A percentile compares a stretch with the other conserved stretches of the same genome.
phyloP scores from a whole-genome alignment of 2,797 vertebrate genomes.

The Momotus momota region DNA sequence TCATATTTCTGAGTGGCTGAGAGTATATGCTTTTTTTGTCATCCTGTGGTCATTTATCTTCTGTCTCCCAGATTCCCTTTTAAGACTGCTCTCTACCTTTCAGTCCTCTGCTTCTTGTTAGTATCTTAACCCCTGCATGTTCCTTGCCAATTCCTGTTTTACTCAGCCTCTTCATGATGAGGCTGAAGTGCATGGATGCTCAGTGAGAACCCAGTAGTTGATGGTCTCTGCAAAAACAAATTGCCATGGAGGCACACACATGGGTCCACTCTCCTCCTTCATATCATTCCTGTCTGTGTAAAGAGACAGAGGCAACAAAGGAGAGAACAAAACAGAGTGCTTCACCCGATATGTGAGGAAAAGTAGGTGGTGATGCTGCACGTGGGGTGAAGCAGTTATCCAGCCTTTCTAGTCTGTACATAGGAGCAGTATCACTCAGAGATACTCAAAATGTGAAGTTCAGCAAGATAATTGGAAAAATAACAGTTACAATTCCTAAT shows the following conservation, averaged over 20 bases:
- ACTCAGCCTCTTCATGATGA: not conserved
- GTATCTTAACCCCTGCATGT: not conserved
- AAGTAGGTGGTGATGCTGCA: not conserved
- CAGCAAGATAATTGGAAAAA: not conserved
- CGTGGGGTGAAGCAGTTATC: not conserved
- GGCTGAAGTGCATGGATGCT: not conserved
- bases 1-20: not conserved
- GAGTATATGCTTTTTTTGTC: not conserved
- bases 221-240: not conserved
- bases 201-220: not conserved
- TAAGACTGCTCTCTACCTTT: not conserved
- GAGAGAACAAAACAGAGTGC: not conserved
- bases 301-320: not conserved
- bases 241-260: rapidly evolving
- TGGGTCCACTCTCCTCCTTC: not conserved
- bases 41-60: not conserved
- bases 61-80: not conserved
- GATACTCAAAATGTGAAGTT: not conserved
- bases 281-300: not conserved
- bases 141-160: not conserved
- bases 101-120: not conserved
- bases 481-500: not conserved
- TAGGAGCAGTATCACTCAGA: not conserved
- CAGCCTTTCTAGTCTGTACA: not conserved
- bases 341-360: not conserved